These are phyloP conservation scores for Otis tarda DNA, from an alignment of 2,113 vertebrate genomes.

Conservation along the genomic window DNA sequence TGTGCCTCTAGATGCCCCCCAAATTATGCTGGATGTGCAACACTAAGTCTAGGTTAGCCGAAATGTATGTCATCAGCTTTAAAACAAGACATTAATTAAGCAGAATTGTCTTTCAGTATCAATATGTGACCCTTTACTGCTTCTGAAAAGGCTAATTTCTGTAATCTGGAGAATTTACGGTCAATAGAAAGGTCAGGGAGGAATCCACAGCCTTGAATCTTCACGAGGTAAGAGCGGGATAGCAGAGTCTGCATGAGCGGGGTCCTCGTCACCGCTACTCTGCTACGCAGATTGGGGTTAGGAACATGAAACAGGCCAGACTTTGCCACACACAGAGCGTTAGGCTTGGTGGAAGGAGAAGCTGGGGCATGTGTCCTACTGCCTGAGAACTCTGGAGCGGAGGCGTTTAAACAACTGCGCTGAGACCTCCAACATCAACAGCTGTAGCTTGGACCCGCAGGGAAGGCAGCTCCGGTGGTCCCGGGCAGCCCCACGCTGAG, in stretches of 20 bases:
- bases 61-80: background rate
- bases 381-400: constrained; percentile 23
- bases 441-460: background rate
- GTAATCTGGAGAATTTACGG: background rate
- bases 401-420: constrained; percentile 5
- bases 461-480: constrained; percentile 46
- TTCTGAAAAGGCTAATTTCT: background rate
- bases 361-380: constrained; percentile 9
- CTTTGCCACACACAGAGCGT: constrained; percentile 3
- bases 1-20: background rate
- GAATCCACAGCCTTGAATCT: background rate
- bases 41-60: background rate
- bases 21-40: background rate
- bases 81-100: background rate
- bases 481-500: background rate
- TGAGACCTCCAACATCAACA: constrained; percentile 41
- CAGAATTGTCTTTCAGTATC: background rate
- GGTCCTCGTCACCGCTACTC: background rate
- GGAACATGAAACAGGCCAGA: background rate
- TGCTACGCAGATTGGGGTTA: background rate
- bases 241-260: background rate
- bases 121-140: background rate
- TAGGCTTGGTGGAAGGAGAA: background rate
- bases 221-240: background rate
- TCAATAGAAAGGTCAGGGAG: background rate